Base-by-base conservation (phyloP, 2,888 invertebrate species). In the Sussaba pulchella region DNA sequence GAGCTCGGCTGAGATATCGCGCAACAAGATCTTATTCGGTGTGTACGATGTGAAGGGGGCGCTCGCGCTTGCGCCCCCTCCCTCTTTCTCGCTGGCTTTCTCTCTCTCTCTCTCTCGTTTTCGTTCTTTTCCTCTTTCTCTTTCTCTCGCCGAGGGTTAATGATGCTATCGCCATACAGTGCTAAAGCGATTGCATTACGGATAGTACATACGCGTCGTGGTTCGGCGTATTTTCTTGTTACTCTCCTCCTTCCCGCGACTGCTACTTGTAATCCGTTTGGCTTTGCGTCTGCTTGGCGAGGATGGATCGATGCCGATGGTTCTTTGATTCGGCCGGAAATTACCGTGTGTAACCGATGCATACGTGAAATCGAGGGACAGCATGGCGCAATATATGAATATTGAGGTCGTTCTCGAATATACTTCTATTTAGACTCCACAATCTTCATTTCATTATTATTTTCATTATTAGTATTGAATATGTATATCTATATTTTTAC, bases 151-250 rank as follows among this genome's bases (percentile, higher is more conserved):
- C 75, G 87, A 88, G 91, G 92, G 91, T 91, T 91, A 91, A 92
- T 90, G 92, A 92, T 92, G 90, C 91, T 92, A 92, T 92, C 92
- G 91, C 88, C 88, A 88, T 88, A 88, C 91, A 91, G 91, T 91
- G 91, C 92, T 91, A 92, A 91, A 91, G 89, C 89, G 92, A 92
- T 92, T 88, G 91, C 90, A 91, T 90, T 91, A 89, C 88, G 86
- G 91, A 91, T 91, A 90, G 87, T 83, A 86, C 86, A 88, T 80
- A 86, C 83, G 84, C 80, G 31, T 8, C 31, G 14, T 17, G 17
- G 87, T 86, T 84, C 85, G 84, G 69, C 63, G 78, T 71, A 70
- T 75, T 80, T 78, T 81, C 69, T 57, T 43, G 57, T 59, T 17
- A 57, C n/a, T 19, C 47, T 61, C 61, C 39, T 45, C 17, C 12